Percentiles rank a stretch among this genome's conserved stretches.
Evolutionary conservation across 2,888 invertebrate genomes (phyloP).

Genomic region (Caenorhabditis drosophilae): DNA sequence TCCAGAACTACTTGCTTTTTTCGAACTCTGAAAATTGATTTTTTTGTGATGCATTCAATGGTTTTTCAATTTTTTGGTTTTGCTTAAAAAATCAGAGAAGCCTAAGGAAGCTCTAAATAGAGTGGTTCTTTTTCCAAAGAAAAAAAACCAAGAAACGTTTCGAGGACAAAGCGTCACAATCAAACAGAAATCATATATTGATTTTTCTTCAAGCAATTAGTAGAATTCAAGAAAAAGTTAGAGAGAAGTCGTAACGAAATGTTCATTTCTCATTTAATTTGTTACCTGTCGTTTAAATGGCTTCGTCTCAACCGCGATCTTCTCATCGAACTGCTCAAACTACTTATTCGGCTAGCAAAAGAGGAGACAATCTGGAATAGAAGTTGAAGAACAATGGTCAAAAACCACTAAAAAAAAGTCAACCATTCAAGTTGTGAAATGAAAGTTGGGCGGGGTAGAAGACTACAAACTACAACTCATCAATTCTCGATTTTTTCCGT

Average conservation of each 20-base stretch:
- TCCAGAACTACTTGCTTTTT: conserved; percentile 40
- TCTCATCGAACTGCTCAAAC: conserved; percentile 43
- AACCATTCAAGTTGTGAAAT: too few relatives aligned
- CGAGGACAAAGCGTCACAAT: too few relatives aligned
- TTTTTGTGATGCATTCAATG: too few relatives aligned
- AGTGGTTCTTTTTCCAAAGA: too few relatives aligned
- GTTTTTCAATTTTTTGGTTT: too few relatives aligned
- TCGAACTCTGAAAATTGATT: conserved; percentile 36
- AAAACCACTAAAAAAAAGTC: not conserved
- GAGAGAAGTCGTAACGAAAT: conserved; percentile 1
- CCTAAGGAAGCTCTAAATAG: too few relatives aligned
- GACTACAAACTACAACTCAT: too few relatives aligned
- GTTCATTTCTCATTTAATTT: too few relatives aligned
- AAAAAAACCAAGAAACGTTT: too few relatives aligned
- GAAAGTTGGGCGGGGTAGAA: too few relatives aligned
- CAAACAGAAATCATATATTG: not conserved
- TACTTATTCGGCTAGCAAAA: conserved; percentile 48
- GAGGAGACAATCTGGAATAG: conserved; percentile 51
- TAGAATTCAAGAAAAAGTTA: not conserved
- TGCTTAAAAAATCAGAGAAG: too few relatives aligned
- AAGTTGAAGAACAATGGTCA: not conserved
- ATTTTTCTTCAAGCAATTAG: not conserved
- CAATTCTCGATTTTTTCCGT: too few relatives aligned
- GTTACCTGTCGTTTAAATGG: conserved; percentile 36
- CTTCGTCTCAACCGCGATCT: conserved; percentile 40